These are phyloP conservation scores for Palythoa heliodiscus DNA, from an alignment of 92 coral and sea anemone genomes.

Conservation along the genomic window DNA sequence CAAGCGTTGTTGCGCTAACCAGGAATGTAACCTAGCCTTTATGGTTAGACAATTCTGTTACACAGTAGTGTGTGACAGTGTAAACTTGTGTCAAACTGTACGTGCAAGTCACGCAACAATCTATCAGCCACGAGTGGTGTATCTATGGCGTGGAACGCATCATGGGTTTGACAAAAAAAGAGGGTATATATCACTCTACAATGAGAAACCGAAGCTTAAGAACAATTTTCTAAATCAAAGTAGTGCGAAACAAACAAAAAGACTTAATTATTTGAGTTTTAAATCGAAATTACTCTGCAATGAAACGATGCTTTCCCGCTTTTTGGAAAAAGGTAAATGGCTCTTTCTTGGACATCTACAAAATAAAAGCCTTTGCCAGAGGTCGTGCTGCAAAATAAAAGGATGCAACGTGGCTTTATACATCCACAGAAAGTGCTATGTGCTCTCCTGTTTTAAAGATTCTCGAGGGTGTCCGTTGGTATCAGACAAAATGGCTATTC, in stretches of 20 bases:
- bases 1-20: constrained; percentile 81
- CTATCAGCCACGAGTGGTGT: constrained; percentile 73
- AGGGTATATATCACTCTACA: neutral
- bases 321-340: constrained; percentile 45
- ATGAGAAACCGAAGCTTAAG: neutral
- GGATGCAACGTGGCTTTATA: constrained; percentile 85
- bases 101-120: constrained; percentile 61
- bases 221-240: neutral
- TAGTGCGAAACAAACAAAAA: neutral
- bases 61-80: constrained; percentile 82
- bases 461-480: constrained; percentile 48
- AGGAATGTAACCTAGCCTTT: constrained; percentile 79
- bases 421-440: constrained; percentile 82
- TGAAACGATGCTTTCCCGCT: neutral
- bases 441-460: constrained; percentile 74
- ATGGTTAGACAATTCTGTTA: constrained; percentile 81
- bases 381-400: constrained; percentile 71
- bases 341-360: constrained; percentile 68
- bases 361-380: constrained; percentile 66
- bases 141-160: constrained; percentile 68
- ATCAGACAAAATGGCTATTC: constrained; percentile 37
- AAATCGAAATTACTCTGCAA: constrained; percentile 29
- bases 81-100: constrained; percentile 71
- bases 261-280: neutral
- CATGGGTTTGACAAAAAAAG: neutral